Conservation (phyloP, 2,797 vertebrate genomes). For the Nannoperca obscura region DNA sequence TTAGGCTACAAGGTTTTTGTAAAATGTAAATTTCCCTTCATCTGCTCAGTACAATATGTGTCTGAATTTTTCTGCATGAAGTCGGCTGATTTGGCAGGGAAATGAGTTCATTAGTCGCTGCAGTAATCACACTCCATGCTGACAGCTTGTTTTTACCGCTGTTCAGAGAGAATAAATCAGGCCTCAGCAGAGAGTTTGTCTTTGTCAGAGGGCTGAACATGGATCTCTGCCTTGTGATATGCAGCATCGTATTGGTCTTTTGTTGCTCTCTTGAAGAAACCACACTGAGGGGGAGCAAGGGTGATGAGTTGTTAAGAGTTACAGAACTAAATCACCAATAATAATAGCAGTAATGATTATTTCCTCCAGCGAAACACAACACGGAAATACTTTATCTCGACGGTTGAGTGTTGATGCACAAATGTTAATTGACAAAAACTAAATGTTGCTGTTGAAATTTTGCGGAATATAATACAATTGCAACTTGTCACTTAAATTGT, state of each 20-base stretch:
- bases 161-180: slow-evolving; percentile 88
- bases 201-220: slow-evolving; percentile 98
- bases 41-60: slow-evolving; percentile 57
- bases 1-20: not conserved
- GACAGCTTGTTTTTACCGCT: slow-evolving; percentile 90
- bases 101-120: slow-evolving; percentile 73
- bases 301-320: slow-evolving; percentile 81
- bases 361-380: slow-evolving; percentile 8
- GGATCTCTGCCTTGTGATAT: slow-evolving; percentile 99
- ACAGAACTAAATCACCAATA: slow-evolving; percentile 25
- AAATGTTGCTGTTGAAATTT: not conserved
- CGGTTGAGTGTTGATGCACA: not conserved
- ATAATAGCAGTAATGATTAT: not conserved
- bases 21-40: not conserved
- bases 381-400: not conserved
- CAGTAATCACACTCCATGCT: slow-evolving; percentile 79
- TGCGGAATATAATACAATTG: not conserved
- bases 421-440: not conserved
- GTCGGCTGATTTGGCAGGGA: slow-evolving; percentile 49
- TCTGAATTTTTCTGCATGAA: slow-evolving; percentile 59
- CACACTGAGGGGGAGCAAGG: slow-evolving; percentile 96
- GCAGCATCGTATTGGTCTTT: slow-evolving; percentile 96
- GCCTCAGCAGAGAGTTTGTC: slow-evolving; percentile 98
- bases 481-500: not conserved
- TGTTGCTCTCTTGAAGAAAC: slow-evolving; percentile 99